A percentile compares a stretch with the other conserved stretches of the same genome.
Evolutionary conservation across 2,797 vertebrate species (phyloP).

Genomic region (Epinephelus coioides): DNA sequence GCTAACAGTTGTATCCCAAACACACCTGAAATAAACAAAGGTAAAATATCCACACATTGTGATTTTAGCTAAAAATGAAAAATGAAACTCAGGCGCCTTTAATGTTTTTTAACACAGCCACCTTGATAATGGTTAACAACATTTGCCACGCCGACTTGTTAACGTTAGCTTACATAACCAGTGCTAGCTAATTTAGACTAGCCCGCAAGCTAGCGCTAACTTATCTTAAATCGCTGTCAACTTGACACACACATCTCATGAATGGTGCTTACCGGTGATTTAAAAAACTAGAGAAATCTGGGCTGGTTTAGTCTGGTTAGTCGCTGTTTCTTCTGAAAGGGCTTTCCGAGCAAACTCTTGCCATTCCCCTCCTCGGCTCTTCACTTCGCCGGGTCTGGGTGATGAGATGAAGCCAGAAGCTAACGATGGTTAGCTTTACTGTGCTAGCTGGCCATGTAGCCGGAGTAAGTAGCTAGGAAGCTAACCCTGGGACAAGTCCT

Average conservation of each 20-base stretch:
- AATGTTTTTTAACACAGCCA: not conserved
- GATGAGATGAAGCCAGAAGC: constrained; percentile 22
- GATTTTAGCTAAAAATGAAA: not conserved
- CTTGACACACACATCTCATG: not conserved
- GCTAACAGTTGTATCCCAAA: not conserved
- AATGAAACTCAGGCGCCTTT: too few relatives aligned
- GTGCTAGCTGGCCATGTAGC: constrained; percentile 64
- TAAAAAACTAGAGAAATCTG: not conserved
- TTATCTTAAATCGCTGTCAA: constrained; percentile 22
- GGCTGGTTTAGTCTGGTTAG: constrained; percentile 3
- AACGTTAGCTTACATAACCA: constrained; percentile 47
- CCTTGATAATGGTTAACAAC: not conserved
- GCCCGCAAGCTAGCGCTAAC: constrained; percentile 46
- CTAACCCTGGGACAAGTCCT: not conserved
- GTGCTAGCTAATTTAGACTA: constrained; percentile 12
- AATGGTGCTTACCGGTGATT: constrained; percentile 56
- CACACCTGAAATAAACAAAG: too few relatives aligned
- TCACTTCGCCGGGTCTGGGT: constrained; percentile 62
- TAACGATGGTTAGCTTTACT: constrained; percentile 66
- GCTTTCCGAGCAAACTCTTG: constrained; percentile 52
- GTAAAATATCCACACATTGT: rapidly evolving
- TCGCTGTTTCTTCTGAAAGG: constrained; percentile 42
- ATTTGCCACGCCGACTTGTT: constrained; percentile 40
- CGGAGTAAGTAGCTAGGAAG: not conserved
- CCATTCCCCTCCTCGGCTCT: constrained; percentile 65